Conservation (phyloP, 2,888 invertebrate species). For the Neoaliturus tenellus region DNA sequence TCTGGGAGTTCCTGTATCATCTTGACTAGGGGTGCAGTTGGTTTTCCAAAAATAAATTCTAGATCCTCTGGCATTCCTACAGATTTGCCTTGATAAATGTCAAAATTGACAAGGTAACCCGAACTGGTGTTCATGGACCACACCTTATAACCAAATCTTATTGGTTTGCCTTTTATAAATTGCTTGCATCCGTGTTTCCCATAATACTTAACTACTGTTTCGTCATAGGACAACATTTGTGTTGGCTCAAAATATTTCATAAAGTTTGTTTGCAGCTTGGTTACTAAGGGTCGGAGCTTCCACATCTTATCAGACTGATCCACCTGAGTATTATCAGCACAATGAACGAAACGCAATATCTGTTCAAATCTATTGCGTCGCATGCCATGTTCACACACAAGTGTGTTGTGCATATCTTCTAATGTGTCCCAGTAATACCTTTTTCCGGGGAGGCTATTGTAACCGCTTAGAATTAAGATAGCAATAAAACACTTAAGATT, state of each 20-base stretch:
- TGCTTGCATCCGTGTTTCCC: constrained; percentile 69
- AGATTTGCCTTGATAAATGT: constrained; percentile 68
- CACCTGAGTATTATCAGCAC: constrained; percentile 58
- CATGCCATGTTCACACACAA: constrained; percentile 61
- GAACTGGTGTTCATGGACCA: constrained; percentile 67
- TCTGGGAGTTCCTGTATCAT: constrained; percentile 62
- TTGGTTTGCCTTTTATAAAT: constrained; percentile 69
- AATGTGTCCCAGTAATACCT: constrained; percentile 60
- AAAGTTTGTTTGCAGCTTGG: constrained; percentile 52
- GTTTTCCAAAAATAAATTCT: constrained; percentile 21
- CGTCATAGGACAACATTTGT: constrained; percentile 66
- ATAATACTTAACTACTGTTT: constrained; percentile 69
- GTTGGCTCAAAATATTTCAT: constrained; percentile 62
- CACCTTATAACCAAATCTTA: constrained; percentile 69
- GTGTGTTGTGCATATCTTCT: constrained; percentile 59
- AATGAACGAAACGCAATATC: constrained; percentile 61
- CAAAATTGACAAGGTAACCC: constrained; percentile 69
- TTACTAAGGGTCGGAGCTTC: constrained; percentile 59
- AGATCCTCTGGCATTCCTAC: constrained; percentile 9
- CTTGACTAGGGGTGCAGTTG: constrained; percentile 50
- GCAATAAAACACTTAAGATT: constrained; percentile 61
- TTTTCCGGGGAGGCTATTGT: constrained; percentile 61
- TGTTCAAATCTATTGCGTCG: constrained; percentile 62
- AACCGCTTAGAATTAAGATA: constrained; percentile 63
- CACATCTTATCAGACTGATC: constrained; percentile 61